Conservation (phyloP, 2,113 vertebrate genomes). For the Silurus asotus region DNA sequence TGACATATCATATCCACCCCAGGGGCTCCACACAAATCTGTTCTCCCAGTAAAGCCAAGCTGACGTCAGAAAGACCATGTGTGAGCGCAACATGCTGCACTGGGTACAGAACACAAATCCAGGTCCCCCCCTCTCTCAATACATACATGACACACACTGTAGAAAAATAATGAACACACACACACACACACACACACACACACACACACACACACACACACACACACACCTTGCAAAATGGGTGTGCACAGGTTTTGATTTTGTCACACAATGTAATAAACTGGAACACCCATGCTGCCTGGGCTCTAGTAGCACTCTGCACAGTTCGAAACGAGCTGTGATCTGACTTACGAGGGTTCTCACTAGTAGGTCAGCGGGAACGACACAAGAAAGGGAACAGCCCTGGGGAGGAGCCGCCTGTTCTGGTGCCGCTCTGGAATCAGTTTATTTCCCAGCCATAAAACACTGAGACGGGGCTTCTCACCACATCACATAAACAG, state of each 20-base stretch:
- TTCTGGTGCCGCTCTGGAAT: neutral
- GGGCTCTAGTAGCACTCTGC: neutral
- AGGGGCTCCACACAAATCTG: conserved; percentile 60
- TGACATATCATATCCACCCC: conserved; percentile 64
- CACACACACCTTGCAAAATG: neutral
- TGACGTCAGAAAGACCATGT: conserved; percentile 61
- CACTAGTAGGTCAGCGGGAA: neutral
- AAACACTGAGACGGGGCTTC: conserved; percentile 31
- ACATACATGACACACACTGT: conserved; percentile 31
- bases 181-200: neutral
- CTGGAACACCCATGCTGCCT: neutral
- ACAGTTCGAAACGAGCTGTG: neutral
- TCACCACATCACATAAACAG: conserved; percentile 26
- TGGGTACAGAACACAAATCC: conserved; percentile 32
- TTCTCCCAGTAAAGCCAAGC: conserved; percentile 60
- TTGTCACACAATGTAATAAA: neutral
- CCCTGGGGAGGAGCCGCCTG: neutral
- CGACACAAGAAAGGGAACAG: conserved; percentile 5
- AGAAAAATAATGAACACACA: conserved; percentile 38
- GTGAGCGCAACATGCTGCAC: conserved; percentile 50
- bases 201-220: neutral
- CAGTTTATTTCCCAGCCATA: conserved; percentile 15
- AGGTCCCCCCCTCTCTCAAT: neutral
- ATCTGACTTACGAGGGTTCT: neutral
- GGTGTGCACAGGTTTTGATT: neutral